These are phyloP conservation scores for Pristionchus entomophagus DNA, from an alignment of 2,888 invertebrate species.

Conservation along the genomic window DNA sequence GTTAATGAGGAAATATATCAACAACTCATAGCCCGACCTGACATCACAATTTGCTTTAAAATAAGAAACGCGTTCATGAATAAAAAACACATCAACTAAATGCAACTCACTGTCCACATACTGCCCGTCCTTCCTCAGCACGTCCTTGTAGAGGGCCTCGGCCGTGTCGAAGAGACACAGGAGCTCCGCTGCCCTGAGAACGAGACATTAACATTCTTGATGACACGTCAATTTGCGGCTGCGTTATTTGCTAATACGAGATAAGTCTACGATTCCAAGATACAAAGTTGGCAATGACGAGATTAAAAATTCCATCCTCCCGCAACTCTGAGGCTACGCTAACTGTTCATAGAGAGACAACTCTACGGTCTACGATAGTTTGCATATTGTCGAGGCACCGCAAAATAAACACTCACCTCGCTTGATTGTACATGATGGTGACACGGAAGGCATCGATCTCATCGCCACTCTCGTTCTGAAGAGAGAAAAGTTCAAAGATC, in stretches of 20 bases:
- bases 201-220: neutral
- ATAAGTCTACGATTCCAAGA: no score
- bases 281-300: no score
- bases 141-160: conserved; percentile 95
- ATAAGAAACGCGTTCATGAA: no score
- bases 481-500: neutral
- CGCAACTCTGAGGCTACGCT: no score
- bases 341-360: no score
- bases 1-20: no score
- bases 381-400: no score
- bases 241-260: neutral
- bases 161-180: conserved; percentile 93
- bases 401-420: neutral
- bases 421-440: conserved; percentile 48
- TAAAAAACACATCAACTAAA: no score
- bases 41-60: no score
- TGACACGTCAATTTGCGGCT: neutral
- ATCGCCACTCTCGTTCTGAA: conserved; percentile 51
- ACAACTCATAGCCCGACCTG: no score
- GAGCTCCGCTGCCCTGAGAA: conserved; percentile 87
- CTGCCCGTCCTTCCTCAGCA: conserved; percentile 96
- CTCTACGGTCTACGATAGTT: no score
- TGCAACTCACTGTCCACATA: conserved; percentile 89
- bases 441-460: conserved; percentile 56
- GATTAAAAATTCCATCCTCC: no score